phyloP scores from a whole-genome alignment of 2,797 vertebrate species.

The Hipposideros larvatus region DNA sequence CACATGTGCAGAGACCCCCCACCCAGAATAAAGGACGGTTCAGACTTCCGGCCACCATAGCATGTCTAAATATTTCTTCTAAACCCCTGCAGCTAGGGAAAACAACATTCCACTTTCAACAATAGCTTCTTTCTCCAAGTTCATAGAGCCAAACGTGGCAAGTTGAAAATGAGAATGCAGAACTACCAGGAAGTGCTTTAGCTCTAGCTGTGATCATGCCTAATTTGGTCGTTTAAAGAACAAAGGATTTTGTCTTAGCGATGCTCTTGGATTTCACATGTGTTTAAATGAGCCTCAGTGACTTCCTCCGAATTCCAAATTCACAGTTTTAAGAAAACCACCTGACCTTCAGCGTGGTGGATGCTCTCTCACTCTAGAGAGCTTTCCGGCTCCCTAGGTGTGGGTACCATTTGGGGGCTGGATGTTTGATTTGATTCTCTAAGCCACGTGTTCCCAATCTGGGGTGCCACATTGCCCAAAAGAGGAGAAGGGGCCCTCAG shows the following conservation, averaged over 20 bases:
- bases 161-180: neutral
- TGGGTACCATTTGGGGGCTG: accelerated
- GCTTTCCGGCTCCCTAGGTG: accelerated
- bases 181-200: neutral
- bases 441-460: neutral
- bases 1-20: neutral
- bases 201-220: neutral
- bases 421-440: neutral
- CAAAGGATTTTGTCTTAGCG: neutral
- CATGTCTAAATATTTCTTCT: neutral
- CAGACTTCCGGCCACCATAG: neutral
- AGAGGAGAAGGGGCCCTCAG: neutral
- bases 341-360: accelerated
- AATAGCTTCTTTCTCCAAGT: neutral
- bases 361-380: too few species aligned
- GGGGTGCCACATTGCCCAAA: neutral
- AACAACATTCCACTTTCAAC: neutral
- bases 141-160: neutral
- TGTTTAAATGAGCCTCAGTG: neutral
- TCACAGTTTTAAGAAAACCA: neutral
- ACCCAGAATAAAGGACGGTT: neutral
- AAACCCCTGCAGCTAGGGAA: neutral
- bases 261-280: neutral
- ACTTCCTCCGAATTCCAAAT: neutral
- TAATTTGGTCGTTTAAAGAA: neutral